Percentiles rank a stretch among this genome's conserved stretches.
These are phyloP conservation scores for Cepaea nemoralis DNA, from an alignment of 1,140 invertebrate species.

Conservation along the genomic window DNA sequence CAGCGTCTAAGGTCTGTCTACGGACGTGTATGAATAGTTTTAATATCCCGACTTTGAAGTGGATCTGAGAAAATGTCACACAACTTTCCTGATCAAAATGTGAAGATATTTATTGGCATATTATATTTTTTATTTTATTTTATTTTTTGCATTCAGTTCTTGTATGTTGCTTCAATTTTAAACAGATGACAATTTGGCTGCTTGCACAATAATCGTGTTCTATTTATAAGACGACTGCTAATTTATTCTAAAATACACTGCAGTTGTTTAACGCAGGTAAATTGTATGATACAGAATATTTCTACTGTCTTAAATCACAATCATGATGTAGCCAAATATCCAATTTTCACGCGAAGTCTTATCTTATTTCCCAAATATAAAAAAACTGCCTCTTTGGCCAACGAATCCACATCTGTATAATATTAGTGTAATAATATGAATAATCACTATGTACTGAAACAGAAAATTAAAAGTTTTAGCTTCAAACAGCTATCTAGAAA, in stretches of 20 bases:
- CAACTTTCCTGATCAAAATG: not conserved
- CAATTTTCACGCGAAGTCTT: not conserved
- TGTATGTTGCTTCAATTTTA: not conserved
- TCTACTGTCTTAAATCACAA: not conserved
- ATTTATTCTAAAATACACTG: too few species aligned
- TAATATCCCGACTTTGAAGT: not conserved
- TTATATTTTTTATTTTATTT: too few species aligned
- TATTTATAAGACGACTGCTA: too few species aligned
- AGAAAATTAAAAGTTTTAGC: too few species aligned
- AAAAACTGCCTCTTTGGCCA: too few species aligned
- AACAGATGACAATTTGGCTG: not conserved
- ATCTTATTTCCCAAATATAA: not conserved
- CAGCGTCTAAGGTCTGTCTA: not conserved
- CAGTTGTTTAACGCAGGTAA: not conserved
- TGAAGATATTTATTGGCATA: too few species aligned
- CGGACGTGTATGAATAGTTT: not conserved
- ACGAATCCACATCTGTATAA: too few species aligned
- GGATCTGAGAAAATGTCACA: not conserved
- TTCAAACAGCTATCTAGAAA: too few species aligned
- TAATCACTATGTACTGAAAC: too few species aligned
- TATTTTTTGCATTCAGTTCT: too few species aligned
- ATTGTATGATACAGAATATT: not conserved
- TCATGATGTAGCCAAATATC: not conserved
- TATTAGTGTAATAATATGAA: too few species aligned
- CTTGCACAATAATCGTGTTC: not conserved